These are phyloP conservation scores for Melanostoma scalare DNA, from an alignment of 2,888 invertebrate genomes.

Conservation along the genomic window DNA sequence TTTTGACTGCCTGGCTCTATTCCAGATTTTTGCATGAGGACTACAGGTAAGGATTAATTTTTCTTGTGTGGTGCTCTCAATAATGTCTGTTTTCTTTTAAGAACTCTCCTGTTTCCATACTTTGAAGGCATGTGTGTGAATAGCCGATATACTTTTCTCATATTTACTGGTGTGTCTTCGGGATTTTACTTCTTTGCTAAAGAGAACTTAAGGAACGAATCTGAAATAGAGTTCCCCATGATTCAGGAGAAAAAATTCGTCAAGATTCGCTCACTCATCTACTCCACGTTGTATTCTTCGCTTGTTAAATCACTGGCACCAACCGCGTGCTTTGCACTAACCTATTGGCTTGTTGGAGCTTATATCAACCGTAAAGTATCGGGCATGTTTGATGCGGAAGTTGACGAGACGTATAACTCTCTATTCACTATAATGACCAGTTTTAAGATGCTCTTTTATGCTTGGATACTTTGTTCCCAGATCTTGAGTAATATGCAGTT, in stretches of 20 bases:
- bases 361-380: conserved; percentile 83
- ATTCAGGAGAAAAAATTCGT: conserved; percentile 87
- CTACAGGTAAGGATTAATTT: conserved; percentile 82
- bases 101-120: conserved; percentile 44
- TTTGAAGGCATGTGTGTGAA: conserved; percentile 83
- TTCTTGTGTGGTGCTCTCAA: not conserved
- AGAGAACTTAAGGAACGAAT: conserved; percentile 76
- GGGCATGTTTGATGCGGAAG: conserved; percentile 83
- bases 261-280: conserved; percentile 85
- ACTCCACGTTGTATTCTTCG: conserved; percentile 84
- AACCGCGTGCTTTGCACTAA: conserved; percentile 84
- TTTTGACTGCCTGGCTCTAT: conserved; percentile 87
- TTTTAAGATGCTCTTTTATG: conserved; percentile 83
- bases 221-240: conserved; percentile 86
- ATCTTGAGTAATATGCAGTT: conserved; percentile 88
- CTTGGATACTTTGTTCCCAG: conserved; percentile 88
- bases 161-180: conserved; percentile 87
- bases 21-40: conserved; percentile 85
- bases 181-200: conserved; percentile 83
- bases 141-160: conserved; percentile 87
- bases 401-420: conserved; percentile 76
- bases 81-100: not conserved
- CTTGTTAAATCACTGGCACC: conserved; percentile 85
- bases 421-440: conserved; percentile 80
- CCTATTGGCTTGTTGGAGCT: conserved; percentile 86